These are phyloP conservation scores for Podarcis cretensis DNA, from an alignment of 2,113 vertebrate genomes.

Conservation along the genomic window DNA sequence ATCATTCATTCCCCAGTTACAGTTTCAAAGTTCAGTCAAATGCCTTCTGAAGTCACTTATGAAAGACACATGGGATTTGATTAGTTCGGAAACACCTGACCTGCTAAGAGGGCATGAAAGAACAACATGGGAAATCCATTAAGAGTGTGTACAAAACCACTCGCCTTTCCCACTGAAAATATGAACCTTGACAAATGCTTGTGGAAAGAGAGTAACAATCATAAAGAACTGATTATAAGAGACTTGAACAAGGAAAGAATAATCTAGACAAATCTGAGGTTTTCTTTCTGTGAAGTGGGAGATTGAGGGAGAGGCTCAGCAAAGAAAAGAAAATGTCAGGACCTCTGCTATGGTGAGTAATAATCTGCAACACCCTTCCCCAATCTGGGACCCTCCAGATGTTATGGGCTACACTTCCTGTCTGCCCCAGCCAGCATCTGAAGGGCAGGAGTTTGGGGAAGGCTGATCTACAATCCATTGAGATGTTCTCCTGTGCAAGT, in stretches of 20 bases:
- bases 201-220: neutral
- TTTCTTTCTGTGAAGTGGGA: neutral
- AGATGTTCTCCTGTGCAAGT: neutral
- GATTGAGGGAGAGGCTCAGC: neutral
- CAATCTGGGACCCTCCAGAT: too few species aligned
- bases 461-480: neutral
- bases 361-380: too few species aligned
- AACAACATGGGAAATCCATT: neutral
- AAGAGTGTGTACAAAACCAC: neutral
- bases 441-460: too few species aligned
- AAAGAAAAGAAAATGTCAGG: neutral
- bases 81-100: neutral
- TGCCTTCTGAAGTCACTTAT: conserved; percentile 22
- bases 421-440: too few species aligned
- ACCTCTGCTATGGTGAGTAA: too few species aligned
- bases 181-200: neutral
- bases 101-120: neutral
- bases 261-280: neutral
- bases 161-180: neutral
- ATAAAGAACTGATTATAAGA: neutral
- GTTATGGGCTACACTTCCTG: too few species aligned
- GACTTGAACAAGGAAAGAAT: neutral
- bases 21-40: neutral
- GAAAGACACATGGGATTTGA: conserved; percentile 26
- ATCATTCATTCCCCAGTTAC: conserved; percentile 48